Percentiles rank a stretch among this genome's conserved stretches.
Evolutionary conservation across 2,797 vertebrate species (phyloP).

Genomic region (Arremon aurantiirostris): DNA sequence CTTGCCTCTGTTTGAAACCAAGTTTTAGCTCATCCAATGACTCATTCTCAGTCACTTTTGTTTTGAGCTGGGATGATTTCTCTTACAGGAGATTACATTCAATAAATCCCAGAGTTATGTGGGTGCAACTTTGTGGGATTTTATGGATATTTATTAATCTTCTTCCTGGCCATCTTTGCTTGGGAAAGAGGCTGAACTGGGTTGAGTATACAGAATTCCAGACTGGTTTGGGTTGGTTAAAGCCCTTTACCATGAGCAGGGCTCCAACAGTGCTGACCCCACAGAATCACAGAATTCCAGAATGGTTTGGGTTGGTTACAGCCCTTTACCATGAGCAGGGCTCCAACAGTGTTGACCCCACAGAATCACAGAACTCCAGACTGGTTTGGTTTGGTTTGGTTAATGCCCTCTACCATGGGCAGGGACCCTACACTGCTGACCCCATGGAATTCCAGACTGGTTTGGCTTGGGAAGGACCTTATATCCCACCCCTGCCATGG

Average conservation of each 20-base stretch:
- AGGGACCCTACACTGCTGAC: too few species aligned
- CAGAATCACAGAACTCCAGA: too few species aligned
- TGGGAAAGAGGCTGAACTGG: background rate
- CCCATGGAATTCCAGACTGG: too few species aligned
- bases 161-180: background rate
- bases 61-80: background rate
- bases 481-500: background rate
- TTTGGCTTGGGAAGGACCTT: background rate
- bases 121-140: background rate
- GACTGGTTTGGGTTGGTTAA: background rate
- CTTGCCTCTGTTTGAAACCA: background rate
- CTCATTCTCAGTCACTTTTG: background rate
- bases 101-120: background rate
- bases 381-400: too few species aligned
- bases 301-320: background rate
- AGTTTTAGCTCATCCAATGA: background rate
- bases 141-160: background rate
- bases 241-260: background rate
- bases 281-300: background rate
- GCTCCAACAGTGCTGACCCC: background rate
- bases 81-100: background rate
- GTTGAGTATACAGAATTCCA: background rate
- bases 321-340: too few species aligned
- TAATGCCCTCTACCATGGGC: too few species aligned
- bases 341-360: too few species aligned